Base-by-base conservation (phyloP, 2,888 invertebrate genomes). In the Eumacrocentrus americanus region DNA sequence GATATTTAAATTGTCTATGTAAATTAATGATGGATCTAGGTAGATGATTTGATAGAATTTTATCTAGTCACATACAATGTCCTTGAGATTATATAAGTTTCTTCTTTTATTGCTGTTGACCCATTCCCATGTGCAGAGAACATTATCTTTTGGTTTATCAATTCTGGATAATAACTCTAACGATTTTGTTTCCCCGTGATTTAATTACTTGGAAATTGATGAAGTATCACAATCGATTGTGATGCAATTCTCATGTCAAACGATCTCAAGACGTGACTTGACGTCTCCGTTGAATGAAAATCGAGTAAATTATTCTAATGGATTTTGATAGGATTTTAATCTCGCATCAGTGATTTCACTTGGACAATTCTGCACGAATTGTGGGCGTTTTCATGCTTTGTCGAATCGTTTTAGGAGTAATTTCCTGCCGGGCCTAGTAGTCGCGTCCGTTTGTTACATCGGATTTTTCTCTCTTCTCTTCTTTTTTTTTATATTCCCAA, bases 371-470 rank as follows among this genome's bases (percentile, higher is more conserved):
- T 20, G 3, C 2, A 46, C 23, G 46, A 46, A 23, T 46, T 22
- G 23, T 11, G 25, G 12, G 23, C 14, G 12, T 61, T 66, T 68
- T 66, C 62, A 67, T 65, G 68, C 62, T 68, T 69, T 62, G 58
- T 53, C 67, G 63, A 64, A 67, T 69, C 70, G 64, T 67, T 69
- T 70, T 64, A 63, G 61, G 58, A 60, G 64, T 58, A 70, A 71
- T 70, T 71, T 71, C 71, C 71, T 66, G 71, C 54, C 68, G 63
- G 66, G 70, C 67, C 69, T 63, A 54, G 61, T n/a, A 16, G 55
- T 61, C 38, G 57, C 58, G 54, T 60, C 58, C 62, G 52, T 60
- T 60, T 55, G 34, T 35, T 47, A 51, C 40, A 44, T 44, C 58
- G 38, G 23, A 16, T 23, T 48, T 52, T 46, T 34, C 40, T 29